phyloP scores from a whole-genome alignment of 2,888 invertebrate genomes.

The Stenotaenia linearis region DNA sequence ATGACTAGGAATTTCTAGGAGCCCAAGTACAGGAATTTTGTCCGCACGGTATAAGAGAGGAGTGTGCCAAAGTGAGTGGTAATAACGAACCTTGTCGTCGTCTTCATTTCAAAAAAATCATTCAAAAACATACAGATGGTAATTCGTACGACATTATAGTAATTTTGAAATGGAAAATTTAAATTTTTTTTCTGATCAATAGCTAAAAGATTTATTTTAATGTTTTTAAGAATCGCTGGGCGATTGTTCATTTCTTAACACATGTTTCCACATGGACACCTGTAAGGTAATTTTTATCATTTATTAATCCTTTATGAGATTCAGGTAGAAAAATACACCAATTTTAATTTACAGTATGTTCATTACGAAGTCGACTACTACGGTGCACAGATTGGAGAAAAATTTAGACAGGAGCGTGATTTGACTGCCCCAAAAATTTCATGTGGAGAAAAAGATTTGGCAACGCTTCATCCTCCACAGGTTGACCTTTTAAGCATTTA shows the following conservation, averaged over 20 bases:
- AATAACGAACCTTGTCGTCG: slow-evolving; percentile 67
- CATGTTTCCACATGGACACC: slow-evolving; percentile 98
- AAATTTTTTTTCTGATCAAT: not conserved
- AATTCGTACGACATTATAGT: slow-evolving; percentile 12
- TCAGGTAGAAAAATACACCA: not conserved
- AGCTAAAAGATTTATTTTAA: slow-evolving; percentile 14
- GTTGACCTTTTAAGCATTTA: slow-evolving; percentile 17
- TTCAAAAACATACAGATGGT: slow-evolving; percentile 83
- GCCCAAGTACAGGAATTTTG: slow-evolving; percentile 74
- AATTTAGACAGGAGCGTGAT: slow-evolving; percentile 30
- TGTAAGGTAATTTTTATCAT: slow-evolving; percentile 71
- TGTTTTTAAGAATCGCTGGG: slow-evolving; percentile 66
- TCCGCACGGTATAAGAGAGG: slow-evolving; percentile 86
- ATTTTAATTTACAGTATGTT: slow-evolving; percentile 61
- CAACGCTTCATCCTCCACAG: slow-evolving; percentile 37
- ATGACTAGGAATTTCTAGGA: slow-evolving; percentile 39
- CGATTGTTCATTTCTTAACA: slow-evolving; percentile 95
- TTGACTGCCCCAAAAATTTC: slow-evolving; percentile 28
- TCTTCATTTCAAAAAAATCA: slow-evolving; percentile 94
- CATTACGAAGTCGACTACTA: slow-evolving; percentile 91
- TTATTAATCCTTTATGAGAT: too few relatives aligned
- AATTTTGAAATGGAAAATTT: not conserved
- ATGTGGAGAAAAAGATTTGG: slow-evolving; percentile 27
- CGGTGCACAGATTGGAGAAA: slow-evolving; percentile 29
- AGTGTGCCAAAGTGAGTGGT: slow-evolving; percentile 58